Conservation (phyloP, 2,797 vertebrate genomes). For the Trachurus trachurus region DNA sequence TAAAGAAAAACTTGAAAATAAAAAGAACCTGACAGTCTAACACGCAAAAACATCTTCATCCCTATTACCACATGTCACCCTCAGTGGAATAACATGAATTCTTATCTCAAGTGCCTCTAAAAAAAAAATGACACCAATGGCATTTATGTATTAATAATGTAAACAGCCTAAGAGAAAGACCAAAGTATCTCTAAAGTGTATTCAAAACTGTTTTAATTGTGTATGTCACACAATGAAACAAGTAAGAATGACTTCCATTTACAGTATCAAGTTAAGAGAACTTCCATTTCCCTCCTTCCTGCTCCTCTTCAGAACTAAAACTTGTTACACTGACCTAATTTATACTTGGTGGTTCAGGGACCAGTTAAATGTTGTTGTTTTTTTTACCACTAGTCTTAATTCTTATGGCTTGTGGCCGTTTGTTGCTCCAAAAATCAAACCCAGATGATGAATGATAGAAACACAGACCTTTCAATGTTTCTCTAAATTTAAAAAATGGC, state of each 20-base stretch:
- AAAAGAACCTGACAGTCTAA: constrained; percentile 68
- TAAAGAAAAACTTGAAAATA: constrained; percentile 12
- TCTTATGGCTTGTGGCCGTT: background rate
- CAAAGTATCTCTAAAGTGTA: background rate
- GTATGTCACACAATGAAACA: constrained; percentile 12
- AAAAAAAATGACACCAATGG: constrained; percentile 12
- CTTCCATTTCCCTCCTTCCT: background rate
- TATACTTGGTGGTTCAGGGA: background rate
- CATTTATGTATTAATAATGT: constrained; percentile 28
- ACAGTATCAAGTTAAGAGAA: constrained; percentile 4
- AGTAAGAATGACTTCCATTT: constrained; percentile 25
- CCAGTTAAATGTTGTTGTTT: background rate
- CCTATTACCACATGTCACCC: constrained; percentile 14
- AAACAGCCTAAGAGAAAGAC: constrained; percentile 24
- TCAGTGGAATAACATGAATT: background rate
- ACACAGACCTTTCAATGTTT: background rate
- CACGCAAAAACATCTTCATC: constrained; percentile 29
- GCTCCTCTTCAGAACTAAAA: background rate
- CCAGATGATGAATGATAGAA: background rate
- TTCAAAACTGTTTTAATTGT: constrained; percentile 4
- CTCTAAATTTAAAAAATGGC: constrained; percentile 21
- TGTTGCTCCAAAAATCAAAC: constrained; percentile 1
- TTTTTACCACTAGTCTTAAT: background rate
- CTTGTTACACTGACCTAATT: background rate
- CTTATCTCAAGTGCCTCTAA: background rate